These are phyloP conservation scores for Eudasyphora cyanicolor DNA, from an alignment of 2,888 invertebrate species.

Conservation along the genomic window DNA sequence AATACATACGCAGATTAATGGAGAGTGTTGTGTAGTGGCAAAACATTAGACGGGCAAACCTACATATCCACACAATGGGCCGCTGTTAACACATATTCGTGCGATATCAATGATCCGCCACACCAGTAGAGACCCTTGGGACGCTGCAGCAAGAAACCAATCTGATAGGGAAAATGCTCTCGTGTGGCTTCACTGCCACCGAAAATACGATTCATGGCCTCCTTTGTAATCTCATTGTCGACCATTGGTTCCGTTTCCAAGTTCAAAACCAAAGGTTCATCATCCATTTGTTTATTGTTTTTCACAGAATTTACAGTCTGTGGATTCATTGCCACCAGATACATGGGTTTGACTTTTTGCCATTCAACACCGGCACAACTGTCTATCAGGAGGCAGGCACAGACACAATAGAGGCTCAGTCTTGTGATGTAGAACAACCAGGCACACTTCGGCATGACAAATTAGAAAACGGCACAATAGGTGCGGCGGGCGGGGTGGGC, in stretches of 20 bases:
- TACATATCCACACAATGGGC: conserved; percentile 79
- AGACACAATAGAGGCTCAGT: conserved; percentile 45
- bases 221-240: conserved; percentile 73
- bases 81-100: conserved; percentile 76
- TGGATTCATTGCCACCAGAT: conserved; percentile 77
- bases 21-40: background rate
- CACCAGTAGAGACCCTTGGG: conserved; percentile 78
- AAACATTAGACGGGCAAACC: no score
- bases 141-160: conserved; percentile 76
- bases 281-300: conserved; percentile 58
- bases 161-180: conserved; percentile 77
- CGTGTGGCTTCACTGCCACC: conserved; percentile 76
- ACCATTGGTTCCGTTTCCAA: conserved; percentile 75
- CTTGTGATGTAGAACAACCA: conserved; percentile 40
- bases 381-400: conserved; percentile 45
- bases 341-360: conserved; percentile 78
- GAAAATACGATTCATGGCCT: conserved; percentile 78
- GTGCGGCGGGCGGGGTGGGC: background rate
- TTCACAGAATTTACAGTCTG: conserved; percentile 65
- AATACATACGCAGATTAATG: background rate
- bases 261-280: conserved; percentile 74
- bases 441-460: conserved; percentile 59
- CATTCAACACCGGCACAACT: conserved; percentile 71
- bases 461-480: conserved; percentile 12
- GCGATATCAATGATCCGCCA: conserved; percentile 77